Evolutionary conservation across 1,140 invertebrate species (phyloP), one percentile per base, ranked within the genome.

Genomic region (Venturia canescens): DNA sequence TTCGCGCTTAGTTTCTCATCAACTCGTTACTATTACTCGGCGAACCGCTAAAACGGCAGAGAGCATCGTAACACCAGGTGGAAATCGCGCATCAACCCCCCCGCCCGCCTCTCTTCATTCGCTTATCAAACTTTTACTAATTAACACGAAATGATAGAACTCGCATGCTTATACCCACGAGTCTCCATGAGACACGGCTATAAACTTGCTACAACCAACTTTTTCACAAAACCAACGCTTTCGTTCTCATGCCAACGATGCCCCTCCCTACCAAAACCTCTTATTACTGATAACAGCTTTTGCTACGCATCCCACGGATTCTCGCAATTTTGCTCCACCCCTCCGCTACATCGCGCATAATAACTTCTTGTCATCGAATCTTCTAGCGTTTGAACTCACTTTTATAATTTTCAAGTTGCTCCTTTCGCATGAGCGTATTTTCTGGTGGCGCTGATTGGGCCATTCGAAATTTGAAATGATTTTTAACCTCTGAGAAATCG

Each of bases 81-180:
- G 7, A 71, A 71, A 71, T 48, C 31, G 34, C 26, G 34, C 38
- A 44, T n/a, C 11, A 6, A 44, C 38, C 38, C 38, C 5, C 38
- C 38, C 5, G 7, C 38, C 13, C 31, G 31, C 31, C 7, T 7
- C 7, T 34, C 31, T 21, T 16, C 67, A 18, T 21, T 48, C 34
- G 69, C 69, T 71, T 53, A 74, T 74, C 23, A 74, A 50, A 74
- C 71, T 74, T 74, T 50, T 29, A 27, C 21, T 74, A 53, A 74
- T 74, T 53, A 74, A 53, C 71, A 27, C 29, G 11, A 31, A 69
- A 69, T 66, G 1, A 69, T 31, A 34, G 27, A 69, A 16, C 21
- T 31, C 18, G 29, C 66, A 69, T 69, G 29, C 66, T 69, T 69
- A 31, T 4, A 31, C 66, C 26, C 4, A 18, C 15, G 4, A 2